Base-by-base conservation (phyloP, 2,113 vertebrate species). In the Oriolus oriolus region DNA sequence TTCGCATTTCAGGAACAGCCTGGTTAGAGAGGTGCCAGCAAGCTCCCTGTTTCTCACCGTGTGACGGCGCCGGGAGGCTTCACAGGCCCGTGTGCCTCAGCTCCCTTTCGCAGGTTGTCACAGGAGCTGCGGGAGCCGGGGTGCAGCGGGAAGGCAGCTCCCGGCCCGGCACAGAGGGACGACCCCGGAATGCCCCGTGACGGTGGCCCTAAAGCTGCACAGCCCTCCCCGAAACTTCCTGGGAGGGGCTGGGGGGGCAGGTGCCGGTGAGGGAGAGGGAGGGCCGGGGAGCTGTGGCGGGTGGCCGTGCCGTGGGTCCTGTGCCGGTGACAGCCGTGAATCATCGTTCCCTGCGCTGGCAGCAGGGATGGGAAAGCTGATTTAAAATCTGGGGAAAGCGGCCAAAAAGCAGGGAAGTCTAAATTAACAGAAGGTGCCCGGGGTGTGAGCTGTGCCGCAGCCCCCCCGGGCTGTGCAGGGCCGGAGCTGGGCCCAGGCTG, bases 131-230 rank as follows among this genome's bases (percentile, higher is more conserved):
- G 1, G 44, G 65, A 60, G 17, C 93, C 8, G 42, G 10, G 61
- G 42, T 26, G 65, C 37, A n/a, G 74, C 80, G 53, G 44, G 26
- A 35, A 44, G 63, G 69, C 56, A 53, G 54, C 82, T 77, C 50
- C 74, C 9, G 60, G 23, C 77, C 59, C 6, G 65, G 70, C 41
- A 31, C 26, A 20, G 18, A 33, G 71, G 50, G n/a, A 30, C 30
- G 24, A 7, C 45, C 63, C 27, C 12, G 3, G 35, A 56, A 37
- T 0, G 2, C 20, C 20, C 33, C 0, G 0, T 16, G 53, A 1
- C 50, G 4, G 45, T 2, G 28, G 12, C 49, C 33, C 60, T 7
- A 9, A 4, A 26, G 57, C 56, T 31, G 35, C 75, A 11, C 12
- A 65, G 3, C 26, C 31, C 19, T 3, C 21, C 69, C 41, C 28